These are phyloP conservation scores for Anthrax anthrax DNA, from an alignment of 2,888 invertebrate genomes.

Conservation along the genomic window DNA sequence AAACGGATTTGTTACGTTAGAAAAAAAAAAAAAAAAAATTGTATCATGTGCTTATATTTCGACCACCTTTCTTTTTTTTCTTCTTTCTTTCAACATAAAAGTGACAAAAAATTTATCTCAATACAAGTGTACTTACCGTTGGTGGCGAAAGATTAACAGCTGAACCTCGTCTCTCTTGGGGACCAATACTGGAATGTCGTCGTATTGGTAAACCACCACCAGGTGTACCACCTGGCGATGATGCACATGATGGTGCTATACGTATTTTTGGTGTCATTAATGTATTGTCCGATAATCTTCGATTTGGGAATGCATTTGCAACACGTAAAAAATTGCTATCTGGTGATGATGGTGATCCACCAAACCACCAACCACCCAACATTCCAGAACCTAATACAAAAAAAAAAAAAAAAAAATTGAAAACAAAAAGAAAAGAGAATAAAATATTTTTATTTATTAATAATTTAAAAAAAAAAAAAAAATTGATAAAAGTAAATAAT, in stretches of 20 bases:
- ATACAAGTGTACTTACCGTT: conserved; percentile 79
- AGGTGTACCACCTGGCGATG: conserved; percentile 58
- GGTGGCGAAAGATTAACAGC: conserved; percentile 77
- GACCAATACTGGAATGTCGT: conserved; percentile 82
- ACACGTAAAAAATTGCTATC: conserved; percentile 79
- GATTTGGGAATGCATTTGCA: conserved; percentile 64
- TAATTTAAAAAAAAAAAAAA: no score
- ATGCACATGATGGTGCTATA: conserved; percentile 77
- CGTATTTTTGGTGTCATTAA: conserved; percentile 81
- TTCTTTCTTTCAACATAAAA: no score
- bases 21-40: no score
- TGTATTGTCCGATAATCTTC: conserved; percentile 82
- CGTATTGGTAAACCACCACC: conserved; percentile 68
- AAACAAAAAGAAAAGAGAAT: no score
- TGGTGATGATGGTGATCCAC: conserved; percentile 68
- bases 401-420: conserved; percentile 1
- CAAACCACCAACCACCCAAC: conserved; percentile 71
- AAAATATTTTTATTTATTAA: no score
- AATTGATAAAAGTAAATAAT: no score
- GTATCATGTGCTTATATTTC: no score
- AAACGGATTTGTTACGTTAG: no score
- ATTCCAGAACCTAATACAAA: conserved; percentile 41
- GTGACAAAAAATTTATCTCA: no score
- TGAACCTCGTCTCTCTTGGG: conserved; percentile 73
- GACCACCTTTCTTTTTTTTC: no score